Base-by-base conservation (phyloP, 1,140 invertebrate species). In the Anastatus disparis region DNA sequence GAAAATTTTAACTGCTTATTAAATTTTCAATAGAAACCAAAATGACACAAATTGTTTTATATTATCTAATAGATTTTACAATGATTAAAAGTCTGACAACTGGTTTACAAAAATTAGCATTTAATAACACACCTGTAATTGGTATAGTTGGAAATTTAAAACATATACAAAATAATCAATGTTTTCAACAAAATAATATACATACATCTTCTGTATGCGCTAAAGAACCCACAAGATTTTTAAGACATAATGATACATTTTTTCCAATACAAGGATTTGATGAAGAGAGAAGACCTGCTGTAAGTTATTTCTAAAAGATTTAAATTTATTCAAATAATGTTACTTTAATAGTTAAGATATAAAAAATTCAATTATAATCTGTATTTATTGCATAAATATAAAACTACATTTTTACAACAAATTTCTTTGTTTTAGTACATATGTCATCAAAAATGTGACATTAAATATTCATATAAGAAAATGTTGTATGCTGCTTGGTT, bases 401-500 rank as follows among this genome's bases (percentile, higher is more conserved):
- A 2, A 20, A 22, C 2, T 22, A 50, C 20, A 24, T 50, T 6
- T 35, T n/a, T n/a, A 35, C n/a, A 26, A 35, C 27, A 15, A n/a
- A 52, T 50, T 73, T 17, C 42, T n/a, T n/a, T 64, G 7, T 65
- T 62, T 91, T 91, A 95, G 95, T 97, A 90, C 87, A 89, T 97
- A 0, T 96, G 93, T 74, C 94, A 97, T 82, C 87, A 90, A 84
- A 91, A 91, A 77, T 83, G 85, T 35, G 93, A 96, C 78, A 90
- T 98, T 53, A 96, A 96, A 85, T 97, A 97, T 78, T 94, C 93
- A 78, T 93, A 92, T 0, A 91, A 94, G 75, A 97, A 97, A 80
- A 91, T 98, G 90, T 97, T 94, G 94, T 98, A 97, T 76, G 89
- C 96, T 38, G 94, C 95, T 2, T 85, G 83, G 75, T 89, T 97